A percentile compares a stretch with the other conserved stretches of the same genome.
Evolutionary conservation across 2,888 invertebrate species (phyloP).

Genomic region (Ennomos erosarius): DNA sequence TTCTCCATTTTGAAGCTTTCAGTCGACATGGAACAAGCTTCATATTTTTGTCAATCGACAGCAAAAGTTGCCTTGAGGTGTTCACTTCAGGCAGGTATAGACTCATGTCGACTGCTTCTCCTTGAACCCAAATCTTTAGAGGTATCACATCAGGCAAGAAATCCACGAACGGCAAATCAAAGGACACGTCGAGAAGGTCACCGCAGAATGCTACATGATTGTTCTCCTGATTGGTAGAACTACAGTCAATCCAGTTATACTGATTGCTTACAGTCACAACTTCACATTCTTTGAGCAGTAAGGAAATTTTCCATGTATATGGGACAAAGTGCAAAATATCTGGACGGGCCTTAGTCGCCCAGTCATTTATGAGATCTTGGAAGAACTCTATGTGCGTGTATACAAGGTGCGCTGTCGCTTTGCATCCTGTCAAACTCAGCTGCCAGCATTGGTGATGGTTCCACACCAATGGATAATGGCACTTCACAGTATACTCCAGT

Average conservation of each 20-base stretch:
- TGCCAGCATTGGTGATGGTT: conserved; percentile 99
- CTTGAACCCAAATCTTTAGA: conserved; percentile 97
- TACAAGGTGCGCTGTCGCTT: conserved; percentile 96
- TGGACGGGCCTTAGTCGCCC: conserved; percentile 97
- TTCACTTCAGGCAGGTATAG: conserved; percentile 96
- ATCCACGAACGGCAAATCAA: conserved; percentile 97
- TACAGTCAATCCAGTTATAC: conserved; percentile 99
- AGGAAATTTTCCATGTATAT: conserved; percentile 97
- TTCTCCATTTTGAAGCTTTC: conserved; percentile 90
- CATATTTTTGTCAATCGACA: conserved; percentile 95
- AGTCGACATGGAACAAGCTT: conserved; percentile 89
- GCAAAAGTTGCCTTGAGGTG: conserved; percentile 92
- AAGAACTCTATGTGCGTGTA: conserved; percentile 98
- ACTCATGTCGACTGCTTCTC: conserved; percentile 96
- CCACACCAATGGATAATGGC: conserved; percentile 97
- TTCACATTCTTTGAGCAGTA: conserved; percentile 97
- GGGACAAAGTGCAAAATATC: conserved; percentile 98
- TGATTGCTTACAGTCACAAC: conserved; percentile 97
- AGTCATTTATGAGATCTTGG: conserved; percentile 97
- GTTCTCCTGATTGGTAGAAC: conserved; percentile 97
- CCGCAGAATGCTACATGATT: conserved; percentile 97
- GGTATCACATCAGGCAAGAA: conserved; percentile 96
- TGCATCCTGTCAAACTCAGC: conserved; percentile 95
- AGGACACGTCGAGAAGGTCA: conserved; percentile 96
- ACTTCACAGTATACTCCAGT: conserved; percentile 94